Evolutionary conservation across 2,113 vertebrate genomes (phyloP).

Genomic region (Harpagus bidentatus): DNA sequence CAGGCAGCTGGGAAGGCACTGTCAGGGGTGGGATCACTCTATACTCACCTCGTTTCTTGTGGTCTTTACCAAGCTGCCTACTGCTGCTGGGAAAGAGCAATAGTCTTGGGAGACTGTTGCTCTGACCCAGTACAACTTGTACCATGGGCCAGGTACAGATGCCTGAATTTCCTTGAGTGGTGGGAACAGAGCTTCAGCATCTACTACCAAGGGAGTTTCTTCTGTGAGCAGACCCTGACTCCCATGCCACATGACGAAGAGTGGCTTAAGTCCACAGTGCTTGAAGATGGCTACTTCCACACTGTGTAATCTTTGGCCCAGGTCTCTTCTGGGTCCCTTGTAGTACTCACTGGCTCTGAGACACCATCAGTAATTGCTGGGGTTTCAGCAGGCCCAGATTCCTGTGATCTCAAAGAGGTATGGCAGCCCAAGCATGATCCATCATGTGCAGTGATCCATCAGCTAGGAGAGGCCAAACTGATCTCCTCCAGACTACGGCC

Average conservation of each 20-base stretch:
- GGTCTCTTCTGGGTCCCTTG: neutral
- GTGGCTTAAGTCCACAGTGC: neutral
- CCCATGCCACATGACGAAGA: neutral
- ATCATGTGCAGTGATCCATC: neutral
- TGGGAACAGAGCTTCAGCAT: neutral
- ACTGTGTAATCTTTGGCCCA: neutral
- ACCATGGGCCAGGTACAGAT: neutral
- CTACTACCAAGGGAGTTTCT: neutral
- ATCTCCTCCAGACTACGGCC: neutral
- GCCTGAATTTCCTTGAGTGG: neutral
- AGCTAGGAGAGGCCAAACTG: neutral
- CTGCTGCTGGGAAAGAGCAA: neutral
- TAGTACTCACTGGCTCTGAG: neutral
- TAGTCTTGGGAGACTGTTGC: neutral
- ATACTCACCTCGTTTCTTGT: neutral
- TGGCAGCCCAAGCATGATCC: neutral
- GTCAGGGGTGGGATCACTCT: neutral
- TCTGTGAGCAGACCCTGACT: neutral
- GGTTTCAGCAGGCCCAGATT: neutral
- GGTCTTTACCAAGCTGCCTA: neutral
- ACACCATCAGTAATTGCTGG: neutral
- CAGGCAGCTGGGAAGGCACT: neutral
- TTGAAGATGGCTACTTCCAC: neutral
- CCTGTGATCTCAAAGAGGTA: neutral
- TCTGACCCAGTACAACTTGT: neutral